Evolutionary conservation across 2,888 invertebrate species (phyloP).

Genomic region (Dermolepida albohirtum): DNA sequence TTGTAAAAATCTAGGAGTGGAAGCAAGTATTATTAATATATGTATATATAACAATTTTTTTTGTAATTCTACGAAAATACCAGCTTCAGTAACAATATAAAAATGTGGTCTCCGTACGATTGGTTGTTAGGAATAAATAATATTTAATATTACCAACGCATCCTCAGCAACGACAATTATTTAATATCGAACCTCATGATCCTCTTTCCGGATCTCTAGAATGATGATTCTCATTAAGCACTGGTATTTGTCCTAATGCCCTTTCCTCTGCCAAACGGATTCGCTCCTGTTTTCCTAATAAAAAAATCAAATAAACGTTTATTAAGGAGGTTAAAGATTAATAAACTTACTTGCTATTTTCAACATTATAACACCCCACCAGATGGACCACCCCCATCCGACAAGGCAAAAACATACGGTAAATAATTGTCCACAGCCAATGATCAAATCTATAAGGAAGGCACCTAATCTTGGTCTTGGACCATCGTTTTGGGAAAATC

Average conservation of each 20-base stretch:
- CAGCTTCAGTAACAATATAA: constrained; percentile 40
- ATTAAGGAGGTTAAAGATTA: constrained; percentile 6
- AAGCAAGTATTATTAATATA: constrained; percentile 41
- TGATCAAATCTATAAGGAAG: constrained; percentile 85
- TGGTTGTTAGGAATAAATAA: constrained; percentile 37
- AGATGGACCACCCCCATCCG: constrained; percentile 98
- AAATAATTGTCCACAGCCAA: constrained; percentile 90
- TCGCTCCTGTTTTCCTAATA: constrained; percentile 74
- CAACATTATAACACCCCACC: constrained; percentile 96
- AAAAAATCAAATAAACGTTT: constrained; percentile 26
- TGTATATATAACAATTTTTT: constrained; percentile 29
- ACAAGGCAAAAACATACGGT: constrained; percentile 94
- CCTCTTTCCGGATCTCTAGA: constrained; percentile 62
- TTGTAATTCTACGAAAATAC: constrained; percentile 38
- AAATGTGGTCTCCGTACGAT: constrained; percentile 40
- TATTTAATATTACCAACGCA: constrained; percentile 16
- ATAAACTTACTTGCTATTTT: constrained; percentile 84
- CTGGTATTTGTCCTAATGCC: constrained; percentile 63
- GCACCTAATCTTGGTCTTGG: constrained; percentile 82
- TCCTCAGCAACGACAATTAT: background rate
- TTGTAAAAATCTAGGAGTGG: constrained; percentile 44
- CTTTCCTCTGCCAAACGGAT: constrained; percentile 69
- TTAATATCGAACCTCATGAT: constrained; percentile 59
- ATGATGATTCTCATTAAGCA: constrained; percentile 66
- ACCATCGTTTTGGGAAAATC: constrained; percentile 86